Percentiles rank a stretch among this genome's conserved stretches.
Conservation (phyloP, 2,113 vertebrate genomes). For the Chelonoidis abingdonii region DNA sequence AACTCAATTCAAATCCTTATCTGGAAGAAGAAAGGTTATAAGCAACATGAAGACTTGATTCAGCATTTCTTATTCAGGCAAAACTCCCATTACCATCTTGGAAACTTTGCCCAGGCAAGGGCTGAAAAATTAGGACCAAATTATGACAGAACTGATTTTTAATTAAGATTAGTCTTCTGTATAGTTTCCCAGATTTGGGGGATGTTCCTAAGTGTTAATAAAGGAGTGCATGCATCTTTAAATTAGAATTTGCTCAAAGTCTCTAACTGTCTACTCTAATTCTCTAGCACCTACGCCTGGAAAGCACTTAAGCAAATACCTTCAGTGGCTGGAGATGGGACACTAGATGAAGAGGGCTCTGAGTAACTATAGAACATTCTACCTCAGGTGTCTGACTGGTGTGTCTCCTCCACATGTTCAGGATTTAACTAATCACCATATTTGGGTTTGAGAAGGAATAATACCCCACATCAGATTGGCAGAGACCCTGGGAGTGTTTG, state of each 20-base stretch:
- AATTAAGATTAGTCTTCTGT: not conserved
- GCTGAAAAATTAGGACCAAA: not conserved
- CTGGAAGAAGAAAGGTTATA: not conserved
- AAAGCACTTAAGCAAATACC: not conserved
- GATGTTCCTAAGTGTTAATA: not conserved
- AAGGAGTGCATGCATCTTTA: not conserved
- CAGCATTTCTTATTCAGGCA: not conserved
- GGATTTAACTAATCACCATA: no score
- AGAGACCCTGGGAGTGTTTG: not conserved
- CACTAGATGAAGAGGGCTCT: not conserved
- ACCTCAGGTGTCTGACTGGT: not conserved
- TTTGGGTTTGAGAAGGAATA: no score
- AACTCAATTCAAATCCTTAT: constrained; percentile 7
- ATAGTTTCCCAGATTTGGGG: not conserved
- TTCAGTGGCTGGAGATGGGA: not conserved
- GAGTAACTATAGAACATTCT: no score
- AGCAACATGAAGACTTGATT: not conserved
- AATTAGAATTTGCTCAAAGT: not conserved
- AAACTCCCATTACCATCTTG: not conserved
- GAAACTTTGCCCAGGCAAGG: not conserved
- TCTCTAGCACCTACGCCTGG: not conserved
- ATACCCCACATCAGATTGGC: not conserved
- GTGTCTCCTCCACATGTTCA: not conserved
- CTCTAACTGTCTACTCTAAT: not conserved
- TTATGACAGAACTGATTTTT: not conserved